Percentiles rank a stretch among this genome's conserved stretches.
Evolutionary conservation across 2,113 vertebrate species (phyloP).

Genomic region (Nothobranchius kuhntae): DNA sequence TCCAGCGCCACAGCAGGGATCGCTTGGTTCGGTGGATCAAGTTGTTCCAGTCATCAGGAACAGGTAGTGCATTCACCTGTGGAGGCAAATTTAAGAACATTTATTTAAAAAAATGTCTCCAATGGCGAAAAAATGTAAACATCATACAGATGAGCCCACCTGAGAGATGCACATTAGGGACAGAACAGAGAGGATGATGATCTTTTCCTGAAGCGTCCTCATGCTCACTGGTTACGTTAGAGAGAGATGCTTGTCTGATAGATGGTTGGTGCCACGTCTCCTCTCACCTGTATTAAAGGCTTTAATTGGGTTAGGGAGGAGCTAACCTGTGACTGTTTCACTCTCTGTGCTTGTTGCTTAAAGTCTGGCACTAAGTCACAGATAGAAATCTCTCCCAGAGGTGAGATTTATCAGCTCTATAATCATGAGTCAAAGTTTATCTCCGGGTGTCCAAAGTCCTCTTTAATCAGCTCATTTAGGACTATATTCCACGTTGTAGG

Average conservation of each 20-base stretch:
- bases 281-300: constrained; percentile 54
- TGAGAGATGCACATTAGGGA: constrained; percentile 58
- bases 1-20: constrained; percentile 81
- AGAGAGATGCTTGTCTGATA: not conserved
- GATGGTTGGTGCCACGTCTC: not conserved
- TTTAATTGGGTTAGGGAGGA: constrained; percentile 60
- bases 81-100: not conserved
- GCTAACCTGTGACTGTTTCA: constrained; percentile 14
- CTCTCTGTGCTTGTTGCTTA: constrained; percentile 5
- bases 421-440: constrained; percentile 56
- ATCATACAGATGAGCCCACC: constrained; percentile 49
- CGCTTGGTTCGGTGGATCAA: constrained; percentile 76
- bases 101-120: not conserved
- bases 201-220: constrained; percentile 52
- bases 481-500: constrained; percentile 64
- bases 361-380: constrained; percentile 18
- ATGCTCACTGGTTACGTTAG: constrained; percentile 40
- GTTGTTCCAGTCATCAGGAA: constrained; percentile 50
- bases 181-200: constrained; percentile 54
- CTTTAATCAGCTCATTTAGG: constrained; percentile 61
- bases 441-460: constrained; percentile 53
- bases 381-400: constrained; percentile 1
- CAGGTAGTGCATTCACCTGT: constrained; percentile 70
- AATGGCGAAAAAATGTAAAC: not conserved
- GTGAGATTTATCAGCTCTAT: constrained; percentile 60